Percentiles rank a stretch among this genome's conserved stretches.
Evolutionary conservation across 2,888 invertebrate species (phyloP).

Genomic region (Trissonchulus latispiculum): DNA sequence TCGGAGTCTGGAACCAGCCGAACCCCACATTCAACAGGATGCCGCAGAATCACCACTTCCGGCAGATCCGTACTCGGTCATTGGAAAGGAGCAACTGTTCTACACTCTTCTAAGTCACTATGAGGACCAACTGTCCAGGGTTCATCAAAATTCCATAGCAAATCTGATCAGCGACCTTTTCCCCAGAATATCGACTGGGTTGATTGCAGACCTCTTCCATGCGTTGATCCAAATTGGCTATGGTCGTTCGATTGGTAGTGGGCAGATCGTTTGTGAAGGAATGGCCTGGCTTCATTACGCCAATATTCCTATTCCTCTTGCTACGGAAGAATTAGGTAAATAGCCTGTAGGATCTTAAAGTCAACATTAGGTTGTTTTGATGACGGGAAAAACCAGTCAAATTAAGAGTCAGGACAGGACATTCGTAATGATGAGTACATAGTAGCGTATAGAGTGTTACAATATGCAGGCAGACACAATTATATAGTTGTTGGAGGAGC

Average conservation of each 20-base stretch:
- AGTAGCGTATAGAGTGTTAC: too few species aligned
- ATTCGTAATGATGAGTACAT: too few species aligned
- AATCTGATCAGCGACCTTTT: background rate
- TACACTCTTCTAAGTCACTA: background rate
- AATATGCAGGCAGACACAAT: too few species aligned
- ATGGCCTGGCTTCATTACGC: slow-evolving; percentile 8
- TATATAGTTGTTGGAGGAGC: too few species aligned
- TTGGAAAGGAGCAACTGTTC: background rate
- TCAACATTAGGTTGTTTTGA: too few species aligned
- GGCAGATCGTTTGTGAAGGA: background rate
- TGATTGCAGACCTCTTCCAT: background rate
- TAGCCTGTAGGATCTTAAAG: too few species aligned
- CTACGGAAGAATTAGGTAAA: slow-evolving; percentile 5
- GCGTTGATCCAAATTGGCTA: slow-evolving; percentile 12
- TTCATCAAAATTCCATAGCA: background rate
- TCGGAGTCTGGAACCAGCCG: background rate
- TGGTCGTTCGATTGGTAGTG: background rate
- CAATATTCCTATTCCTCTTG: background rate
- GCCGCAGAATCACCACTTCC: too few species aligned
- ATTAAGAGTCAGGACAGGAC: too few species aligned
- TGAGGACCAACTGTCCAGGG: background rate
- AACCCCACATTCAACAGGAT: too few species aligned
- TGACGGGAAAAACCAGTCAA: too few species aligned
- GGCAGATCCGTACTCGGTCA: background rate
- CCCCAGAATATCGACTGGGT: background rate